phyloP scores from a whole-genome alignment of 2,888 invertebrate species.

The Dryococelus australis region DNA sequence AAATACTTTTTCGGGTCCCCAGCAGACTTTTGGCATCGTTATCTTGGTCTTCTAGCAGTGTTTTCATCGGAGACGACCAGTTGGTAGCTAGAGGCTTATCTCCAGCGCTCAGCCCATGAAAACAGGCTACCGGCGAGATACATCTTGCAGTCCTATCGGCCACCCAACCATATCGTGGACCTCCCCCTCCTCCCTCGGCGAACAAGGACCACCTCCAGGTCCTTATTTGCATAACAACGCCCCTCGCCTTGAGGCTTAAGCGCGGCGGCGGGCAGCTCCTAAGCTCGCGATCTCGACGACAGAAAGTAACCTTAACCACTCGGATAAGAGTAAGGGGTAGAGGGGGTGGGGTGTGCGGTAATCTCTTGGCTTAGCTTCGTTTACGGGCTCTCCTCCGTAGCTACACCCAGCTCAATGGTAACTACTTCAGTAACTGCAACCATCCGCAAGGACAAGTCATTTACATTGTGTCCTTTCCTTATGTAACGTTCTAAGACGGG shows the following conservation, averaged over 20 bases:
- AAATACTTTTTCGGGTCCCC: too few relatives aligned
- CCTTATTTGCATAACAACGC: constrained; percentile 3
- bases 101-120: too few relatives aligned
- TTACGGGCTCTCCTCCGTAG: not conserved
- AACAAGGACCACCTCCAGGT: not conserved
- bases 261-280: not conserved
- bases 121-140: too few relatives aligned
- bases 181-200: not conserved
- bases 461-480: too few relatives aligned
- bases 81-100: too few relatives aligned
- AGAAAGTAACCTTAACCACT: constrained; percentile 2
- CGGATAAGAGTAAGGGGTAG: not conserved
- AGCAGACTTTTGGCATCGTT: too few relatives aligned
- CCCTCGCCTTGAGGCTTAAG: not conserved
- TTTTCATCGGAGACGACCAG: too few relatives aligned
- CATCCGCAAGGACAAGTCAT: too few relatives aligned
- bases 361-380: not conserved
- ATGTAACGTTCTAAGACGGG: too few relatives aligned
- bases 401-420: not conserved
- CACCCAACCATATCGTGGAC: too few relatives aligned
- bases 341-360: not conserved
- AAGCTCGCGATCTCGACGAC: not conserved
- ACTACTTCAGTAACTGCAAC: not conserved
- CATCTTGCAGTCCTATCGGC: too few relatives aligned
- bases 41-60: too few relatives aligned